phyloP scores from a whole-genome alignment of 2,113 vertebrate species.

The Crotalus helleri region DNA sequence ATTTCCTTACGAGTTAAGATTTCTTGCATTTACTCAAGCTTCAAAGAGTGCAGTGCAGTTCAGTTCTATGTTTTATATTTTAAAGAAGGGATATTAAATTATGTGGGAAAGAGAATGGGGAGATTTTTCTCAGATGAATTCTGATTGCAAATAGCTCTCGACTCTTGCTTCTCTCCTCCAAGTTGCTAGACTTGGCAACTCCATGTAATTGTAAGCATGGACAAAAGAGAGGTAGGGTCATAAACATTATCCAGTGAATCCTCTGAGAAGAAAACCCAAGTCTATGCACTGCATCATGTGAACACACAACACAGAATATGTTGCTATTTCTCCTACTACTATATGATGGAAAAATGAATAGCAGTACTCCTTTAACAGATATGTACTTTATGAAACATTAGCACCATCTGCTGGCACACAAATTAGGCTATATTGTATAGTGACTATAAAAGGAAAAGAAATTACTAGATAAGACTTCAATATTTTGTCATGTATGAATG shows the following conservation, averaged over 20 bases:
- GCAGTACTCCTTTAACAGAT: rapidly evolving
- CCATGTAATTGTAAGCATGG: neutral
- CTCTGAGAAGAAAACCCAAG: neutral
- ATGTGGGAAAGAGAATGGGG: neutral
- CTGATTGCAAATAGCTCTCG: neutral
- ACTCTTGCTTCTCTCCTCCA: neutral
- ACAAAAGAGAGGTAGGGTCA: neutral
- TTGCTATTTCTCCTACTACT: neutral
- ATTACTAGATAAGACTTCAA: neutral
- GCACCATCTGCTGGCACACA: slow-evolving; percentile 63
- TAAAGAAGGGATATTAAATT: neutral
- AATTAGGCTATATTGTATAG: neutral
- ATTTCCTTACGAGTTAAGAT: neutral
- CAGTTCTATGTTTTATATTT: neutral
- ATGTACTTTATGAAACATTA: slow-evolving; percentile 43
- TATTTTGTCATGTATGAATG: neutral
- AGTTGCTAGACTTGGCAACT: neutral
- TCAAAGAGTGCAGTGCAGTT: neutral
- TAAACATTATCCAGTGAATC: neutral
- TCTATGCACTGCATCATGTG: neutral
- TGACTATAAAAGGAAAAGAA: neutral
- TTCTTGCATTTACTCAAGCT: neutral
- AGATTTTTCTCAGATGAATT: neutral
- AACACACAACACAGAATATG: neutral
- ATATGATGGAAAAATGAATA: rapidly evolving